phyloP scores from a whole-genome alignment of 2,888 invertebrate genomes.

The Torymus aiolomorphi region DNA sequence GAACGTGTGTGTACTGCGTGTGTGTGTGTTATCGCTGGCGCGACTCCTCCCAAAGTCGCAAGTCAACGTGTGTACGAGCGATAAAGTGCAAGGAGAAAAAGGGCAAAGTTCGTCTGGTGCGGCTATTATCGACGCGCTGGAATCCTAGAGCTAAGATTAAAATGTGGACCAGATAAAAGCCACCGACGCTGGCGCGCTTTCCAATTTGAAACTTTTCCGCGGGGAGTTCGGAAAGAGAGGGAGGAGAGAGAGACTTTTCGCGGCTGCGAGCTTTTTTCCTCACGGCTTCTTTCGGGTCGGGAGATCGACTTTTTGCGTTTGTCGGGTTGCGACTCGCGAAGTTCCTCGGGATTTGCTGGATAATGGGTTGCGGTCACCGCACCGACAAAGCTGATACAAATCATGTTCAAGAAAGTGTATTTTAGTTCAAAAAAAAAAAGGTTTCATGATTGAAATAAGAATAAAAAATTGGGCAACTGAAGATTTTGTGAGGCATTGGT shows the following conservation, averaged over 20 bases:
- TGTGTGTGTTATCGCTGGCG: slow-evolving; percentile 14
- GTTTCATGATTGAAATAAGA: no score
- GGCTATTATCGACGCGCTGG: slow-evolving; percentile 44
- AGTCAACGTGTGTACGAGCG: slow-evolving; percentile 32
- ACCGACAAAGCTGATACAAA: no score
- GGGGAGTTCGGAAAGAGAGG: no score
- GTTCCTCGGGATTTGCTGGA: neutral
- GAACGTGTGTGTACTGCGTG: no score
- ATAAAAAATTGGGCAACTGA: no score
- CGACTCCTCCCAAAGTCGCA: neutral
- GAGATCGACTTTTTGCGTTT: neutral
- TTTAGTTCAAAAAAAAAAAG: no score
- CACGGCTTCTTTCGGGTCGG: no score
- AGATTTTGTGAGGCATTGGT: no score
- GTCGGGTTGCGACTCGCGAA: neutral
- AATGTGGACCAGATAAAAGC: slow-evolving; percentile 54
- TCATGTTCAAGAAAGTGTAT: no score
- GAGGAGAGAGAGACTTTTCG: no score
- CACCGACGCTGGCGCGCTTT: slow-evolving; percentile 34
- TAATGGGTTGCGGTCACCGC: no score
- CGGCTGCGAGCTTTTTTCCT: no score
- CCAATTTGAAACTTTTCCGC: slow-evolving; percentile 42
- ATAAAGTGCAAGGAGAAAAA: slow-evolving; percentile 16
- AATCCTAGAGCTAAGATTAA: slow-evolving; percentile 37
- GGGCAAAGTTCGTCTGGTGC: neutral